Percentiles rank a stretch among this genome's conserved stretches.
These are phyloP conservation scores for Takifugu bimaculatus DNA, from an alignment of 2,113 vertebrate species.

Conservation along the genomic window DNA sequence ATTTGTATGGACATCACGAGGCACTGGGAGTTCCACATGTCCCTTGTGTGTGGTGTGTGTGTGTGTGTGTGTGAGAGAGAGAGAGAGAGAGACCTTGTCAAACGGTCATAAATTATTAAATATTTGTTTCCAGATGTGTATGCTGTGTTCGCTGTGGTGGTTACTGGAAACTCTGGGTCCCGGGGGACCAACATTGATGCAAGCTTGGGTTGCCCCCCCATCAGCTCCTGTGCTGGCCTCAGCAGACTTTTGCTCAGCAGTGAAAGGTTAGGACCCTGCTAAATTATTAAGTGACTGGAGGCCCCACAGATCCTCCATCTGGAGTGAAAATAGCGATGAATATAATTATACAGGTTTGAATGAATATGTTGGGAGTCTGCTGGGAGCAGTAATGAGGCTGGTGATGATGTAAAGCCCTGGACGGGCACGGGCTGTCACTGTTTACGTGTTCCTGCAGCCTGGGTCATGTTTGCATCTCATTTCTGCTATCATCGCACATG, in stretches of 20 bases:
- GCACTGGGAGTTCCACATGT: neutral
- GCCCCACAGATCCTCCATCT: slow-evolving; percentile 19
- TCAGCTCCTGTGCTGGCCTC: slow-evolving; percentile 23
- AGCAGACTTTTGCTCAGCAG: slow-evolving; percentile 17
- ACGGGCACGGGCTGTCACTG: neutral
- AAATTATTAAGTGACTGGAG: slow-evolving; percentile 38
- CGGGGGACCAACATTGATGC: slow-evolving; percentile 28
- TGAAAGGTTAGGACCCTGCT: slow-evolving; percentile 37
- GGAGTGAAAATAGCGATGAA: slow-evolving; percentile 16
- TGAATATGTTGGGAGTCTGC: slow-evolving; percentile 20
- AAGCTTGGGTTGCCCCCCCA: slow-evolving; percentile 18
- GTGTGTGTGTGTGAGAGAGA: neutral
- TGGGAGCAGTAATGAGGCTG: slow-evolving; percentile 47
- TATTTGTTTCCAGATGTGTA: slow-evolving; percentile 7
- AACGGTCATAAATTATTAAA: neutral
- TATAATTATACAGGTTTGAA: slow-evolving; percentile 29
- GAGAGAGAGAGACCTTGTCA: neutral
- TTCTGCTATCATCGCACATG: neutral
- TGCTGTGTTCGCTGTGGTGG: slow-evolving; percentile 9
- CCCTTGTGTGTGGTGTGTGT: neutral
- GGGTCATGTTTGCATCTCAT: neutral
- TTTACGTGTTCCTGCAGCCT: neutral
- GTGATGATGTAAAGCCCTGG: slow-evolving; percentile 29
- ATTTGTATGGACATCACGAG: neutral
- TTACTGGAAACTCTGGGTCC: slow-evolving; percentile 21